Base-by-base conservation (phyloP, 2,888 invertebrate genomes). In the Nephrocerus scutellatus region DNA sequence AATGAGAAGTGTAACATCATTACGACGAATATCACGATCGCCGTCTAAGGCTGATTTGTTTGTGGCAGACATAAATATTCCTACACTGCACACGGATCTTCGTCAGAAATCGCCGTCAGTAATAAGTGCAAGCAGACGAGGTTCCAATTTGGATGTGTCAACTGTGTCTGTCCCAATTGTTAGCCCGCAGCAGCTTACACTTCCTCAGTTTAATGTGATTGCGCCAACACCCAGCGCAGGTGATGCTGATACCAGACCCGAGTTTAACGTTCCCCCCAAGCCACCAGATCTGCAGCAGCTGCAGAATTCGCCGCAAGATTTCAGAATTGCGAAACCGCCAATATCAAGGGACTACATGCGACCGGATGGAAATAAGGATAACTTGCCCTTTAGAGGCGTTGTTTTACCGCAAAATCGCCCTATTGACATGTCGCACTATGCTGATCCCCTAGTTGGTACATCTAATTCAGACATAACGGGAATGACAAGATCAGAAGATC, bases 21-120 rank as follows among this genome's bases (percentile, higher is more conserved):
- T 68, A 26, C 59, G 64, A 5, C 59, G 65, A 22, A 59, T 68
- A 21, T 63, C 66, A 9, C 54, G 57, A 2, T 62, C 60, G 5
- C 59, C 65, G 15, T 68, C 68, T 5, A 63, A 62, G 38, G 56
- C 57, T 14, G 66, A 68, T 36, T 46, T 67, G 1, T 66, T 58
- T 47, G 60, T 68, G 10, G 66, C 66, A 0, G 68, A 67, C 28
- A 61, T 67, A 4, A 66, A 62, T 30, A 63, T 67, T 45, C 60
- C 65, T n/a, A n/a, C n/a, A n/a, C n/a, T n/a, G n/a, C n/a, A n/a
- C n/a, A n/a, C n/a, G n/a, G n/a, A n/a, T n/a, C n/a, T n/a, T n/a
- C n/a, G n/a, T n/a, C n/a, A n/a, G n/a, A n/a, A n/a, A n/a, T n/a
- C n/a, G n/a, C n/a, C n/a, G n/a, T n/a, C n/a, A n/a, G n/a, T n/a